phyloP scores from a whole-genome alignment of 35 echinoderm and acorn worm genomes.

The Amphiura filiformis region DNA sequence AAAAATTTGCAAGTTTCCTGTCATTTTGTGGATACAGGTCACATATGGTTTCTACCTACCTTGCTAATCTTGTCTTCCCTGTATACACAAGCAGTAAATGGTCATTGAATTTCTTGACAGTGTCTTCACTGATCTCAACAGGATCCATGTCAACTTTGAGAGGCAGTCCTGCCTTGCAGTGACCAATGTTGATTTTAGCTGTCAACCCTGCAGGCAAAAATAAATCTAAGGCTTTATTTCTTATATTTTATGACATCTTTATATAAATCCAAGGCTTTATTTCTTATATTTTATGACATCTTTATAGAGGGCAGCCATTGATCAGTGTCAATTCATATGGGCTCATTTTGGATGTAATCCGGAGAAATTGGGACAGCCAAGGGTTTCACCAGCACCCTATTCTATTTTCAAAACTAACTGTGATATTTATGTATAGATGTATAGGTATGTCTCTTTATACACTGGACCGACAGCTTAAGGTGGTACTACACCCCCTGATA shows the following conservation, averaged over 20 bases:
- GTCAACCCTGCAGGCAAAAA: conserved; percentile 62
- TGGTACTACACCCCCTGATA: too few species aligned
- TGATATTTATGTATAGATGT: too few species aligned
- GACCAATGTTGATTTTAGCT: conserved; percentile 84
- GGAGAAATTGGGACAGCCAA: too few species aligned
- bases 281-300: background rate
- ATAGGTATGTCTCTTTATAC: too few species aligned
- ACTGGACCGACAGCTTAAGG: too few species aligned
- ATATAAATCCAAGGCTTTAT: background rate
- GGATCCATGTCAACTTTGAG: conserved; percentile 77
- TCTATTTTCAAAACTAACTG: too few species aligned
- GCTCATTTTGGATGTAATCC: too few species aligned
- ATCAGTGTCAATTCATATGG: too few species aligned
- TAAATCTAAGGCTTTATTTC: background rate
- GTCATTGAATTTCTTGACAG: conserved; percentile 60
- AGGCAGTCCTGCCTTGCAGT: conserved; percentile 63
- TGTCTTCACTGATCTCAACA: conserved; percentile 66
- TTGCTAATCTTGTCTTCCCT: conserved; percentile 95
- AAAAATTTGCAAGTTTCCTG: too few species aligned
- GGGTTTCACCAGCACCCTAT: too few species aligned
- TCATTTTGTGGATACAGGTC: too few species aligned
- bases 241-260: background rate
- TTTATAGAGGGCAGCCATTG: too few species aligned
- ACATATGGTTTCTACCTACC: conserved; percentile 25
- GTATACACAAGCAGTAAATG: conserved; percentile 91